Evolutionary conservation across 37 sponge, comb jelly and placozoan species (phyloP).

Genomic region (Diacarnus erythraeanus): DNA sequence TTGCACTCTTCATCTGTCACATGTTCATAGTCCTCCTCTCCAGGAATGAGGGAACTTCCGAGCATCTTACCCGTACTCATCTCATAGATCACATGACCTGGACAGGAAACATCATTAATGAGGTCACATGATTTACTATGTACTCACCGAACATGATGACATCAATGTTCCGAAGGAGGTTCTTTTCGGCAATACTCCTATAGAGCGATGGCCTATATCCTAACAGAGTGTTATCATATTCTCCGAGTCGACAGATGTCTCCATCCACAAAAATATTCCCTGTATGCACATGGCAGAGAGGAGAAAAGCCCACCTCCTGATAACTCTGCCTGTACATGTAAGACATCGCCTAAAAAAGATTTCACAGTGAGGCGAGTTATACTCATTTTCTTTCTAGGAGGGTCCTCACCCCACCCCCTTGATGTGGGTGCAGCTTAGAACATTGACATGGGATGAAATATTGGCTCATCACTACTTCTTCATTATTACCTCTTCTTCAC

Average conservation of each 20-base stretch:
- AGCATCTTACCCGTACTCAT: neutral
- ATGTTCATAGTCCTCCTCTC: neutral
- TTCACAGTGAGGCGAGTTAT: neutral
- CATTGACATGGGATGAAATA: no score
- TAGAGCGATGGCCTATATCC: constrained; percentile 45
- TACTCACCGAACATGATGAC: constrained; percentile 55
- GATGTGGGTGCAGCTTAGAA: no score
- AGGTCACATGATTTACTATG: neutral
- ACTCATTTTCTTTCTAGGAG: no score
- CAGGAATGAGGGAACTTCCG: neutral
- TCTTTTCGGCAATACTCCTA: neutral
- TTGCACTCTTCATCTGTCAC: neutral
- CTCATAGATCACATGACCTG: constrained; percentile 4
- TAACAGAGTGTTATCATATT: constrained; percentile 61
- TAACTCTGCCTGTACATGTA: constrained; percentile 15
- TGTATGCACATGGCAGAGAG: constrained; percentile 51
- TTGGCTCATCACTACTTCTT: no score
- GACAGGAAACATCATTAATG: neutral
- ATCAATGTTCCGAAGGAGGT: constrained; percentile 7
- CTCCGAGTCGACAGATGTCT: constrained; percentile 36
- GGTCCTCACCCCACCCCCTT: no score
- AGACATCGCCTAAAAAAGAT: constrained; percentile 27
- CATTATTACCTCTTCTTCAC: no score
- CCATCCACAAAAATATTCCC: constrained; percentile 64
- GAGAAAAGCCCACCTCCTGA: constrained; percentile 26